Percentiles rank a stretch among this genome's conserved stretches.
Evolutionary conservation across 1,140 invertebrate genomes (phyloP).

Genomic region (Drosophila sproati): DNA sequence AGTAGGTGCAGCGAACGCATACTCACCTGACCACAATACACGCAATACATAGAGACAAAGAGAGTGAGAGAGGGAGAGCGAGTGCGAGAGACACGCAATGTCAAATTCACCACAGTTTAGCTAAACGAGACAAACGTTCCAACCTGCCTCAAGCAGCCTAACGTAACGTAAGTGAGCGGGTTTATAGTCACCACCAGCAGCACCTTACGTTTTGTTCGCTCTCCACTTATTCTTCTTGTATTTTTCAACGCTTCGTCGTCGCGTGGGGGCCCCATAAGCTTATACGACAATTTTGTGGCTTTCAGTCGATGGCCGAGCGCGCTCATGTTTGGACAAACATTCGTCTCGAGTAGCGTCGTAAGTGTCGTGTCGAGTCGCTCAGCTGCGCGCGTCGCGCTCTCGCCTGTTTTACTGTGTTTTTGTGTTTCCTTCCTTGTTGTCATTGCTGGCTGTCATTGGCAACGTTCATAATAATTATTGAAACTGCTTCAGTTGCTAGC

Average conservation of each 20-base stretch:
- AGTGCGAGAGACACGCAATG: conserved; percentile 4
- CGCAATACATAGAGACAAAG: conserved; percentile 18
- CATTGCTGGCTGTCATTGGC: conserved; percentile 59
- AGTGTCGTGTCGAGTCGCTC: conserved; percentile 39
- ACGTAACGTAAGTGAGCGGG: conserved; percentile 29
- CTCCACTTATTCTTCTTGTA: conserved; percentile 42
- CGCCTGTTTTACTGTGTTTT: conserved; percentile 5
- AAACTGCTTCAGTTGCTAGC: conserved; percentile 60
- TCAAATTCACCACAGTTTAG: conserved; percentile 50
- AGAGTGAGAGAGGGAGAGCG: neutral
- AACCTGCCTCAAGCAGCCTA: conserved; percentile 67
- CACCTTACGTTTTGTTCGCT: conserved; percentile 34
- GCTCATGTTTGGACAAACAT: conserved; percentile 58
- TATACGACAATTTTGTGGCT: conserved; percentile 57
- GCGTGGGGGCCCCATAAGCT: conserved; percentile 37
- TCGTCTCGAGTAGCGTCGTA: conserved; percentile 7
- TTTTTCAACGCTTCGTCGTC: conserved; percentile 38
- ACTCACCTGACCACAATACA: conserved; percentile 62
- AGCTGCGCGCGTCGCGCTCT: conserved; percentile 74
- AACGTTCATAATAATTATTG: conserved; percentile 58
- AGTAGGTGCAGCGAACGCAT: conserved; percentile 60
- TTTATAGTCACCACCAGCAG: neutral
- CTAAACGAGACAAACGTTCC: conserved; percentile 14
- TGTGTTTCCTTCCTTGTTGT: conserved; percentile 46
- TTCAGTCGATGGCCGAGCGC: conserved; percentile 68